A percentile compares a stretch with the other conserved stretches of the same genome.
These are phyloP conservation scores for Rotaria macrura DNA, from an alignment of 2,888 invertebrate species.

Conservation along the genomic window DNA sequence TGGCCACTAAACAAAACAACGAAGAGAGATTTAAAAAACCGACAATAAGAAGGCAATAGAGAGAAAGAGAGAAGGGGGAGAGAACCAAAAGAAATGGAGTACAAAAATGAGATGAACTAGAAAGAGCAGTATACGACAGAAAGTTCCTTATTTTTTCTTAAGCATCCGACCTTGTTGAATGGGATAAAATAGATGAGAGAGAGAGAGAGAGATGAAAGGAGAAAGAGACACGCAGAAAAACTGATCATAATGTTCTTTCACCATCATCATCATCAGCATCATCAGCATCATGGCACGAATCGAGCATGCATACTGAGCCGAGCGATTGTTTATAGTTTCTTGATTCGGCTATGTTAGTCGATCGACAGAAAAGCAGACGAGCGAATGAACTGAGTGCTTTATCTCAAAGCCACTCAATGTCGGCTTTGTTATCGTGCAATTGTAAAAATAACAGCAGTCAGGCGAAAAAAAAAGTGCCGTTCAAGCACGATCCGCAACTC, in stretches of 20 bases:
- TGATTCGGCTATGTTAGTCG: neutral
- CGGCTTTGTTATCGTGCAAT: neutral
- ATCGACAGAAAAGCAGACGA: neutral
- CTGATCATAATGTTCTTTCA: constrained; percentile 3
- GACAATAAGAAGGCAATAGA: neutral
- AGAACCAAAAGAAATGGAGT: neutral
- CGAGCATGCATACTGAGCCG: neutral
- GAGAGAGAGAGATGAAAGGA: neutral
- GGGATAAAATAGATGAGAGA: neutral
- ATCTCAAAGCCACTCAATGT: neutral
- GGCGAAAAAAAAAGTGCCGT: neutral
- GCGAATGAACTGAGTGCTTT: neutral
- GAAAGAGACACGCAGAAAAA: neutral
- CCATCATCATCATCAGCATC: neutral
- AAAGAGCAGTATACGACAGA: neutral
- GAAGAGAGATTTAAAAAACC: constrained; percentile 1
- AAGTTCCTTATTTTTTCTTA: neutral
- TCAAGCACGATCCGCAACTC: neutral
- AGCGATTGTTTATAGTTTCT: neutral
- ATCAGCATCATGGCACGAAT: neutral
- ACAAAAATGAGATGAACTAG: neutral
- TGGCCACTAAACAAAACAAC: neutral
- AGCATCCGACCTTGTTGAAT: neutral
- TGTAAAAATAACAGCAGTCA: neutral
- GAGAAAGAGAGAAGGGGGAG: neutral